phyloP scores from a whole-genome alignment of 2,797 vertebrate species.

The Mionectes olivaceus region DNA sequence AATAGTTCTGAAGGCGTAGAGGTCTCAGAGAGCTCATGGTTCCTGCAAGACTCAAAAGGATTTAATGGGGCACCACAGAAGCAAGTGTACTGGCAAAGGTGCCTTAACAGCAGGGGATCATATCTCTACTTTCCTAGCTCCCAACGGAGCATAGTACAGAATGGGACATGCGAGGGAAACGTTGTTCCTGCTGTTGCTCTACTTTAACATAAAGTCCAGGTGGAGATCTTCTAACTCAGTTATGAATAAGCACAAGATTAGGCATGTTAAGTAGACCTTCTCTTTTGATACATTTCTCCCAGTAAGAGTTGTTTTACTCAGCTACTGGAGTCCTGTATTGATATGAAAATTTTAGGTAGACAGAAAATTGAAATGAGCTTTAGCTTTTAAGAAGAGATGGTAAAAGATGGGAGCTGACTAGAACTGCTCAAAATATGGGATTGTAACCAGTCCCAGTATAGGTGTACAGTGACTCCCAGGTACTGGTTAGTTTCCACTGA shows the following conservation, averaged over 20 bases:
- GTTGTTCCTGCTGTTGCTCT: background rate
- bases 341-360: background rate
- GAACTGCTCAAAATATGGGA: background rate
- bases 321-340: background rate
- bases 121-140: background rate
- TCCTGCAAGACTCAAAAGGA: background rate
- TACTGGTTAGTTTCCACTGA: background rate
- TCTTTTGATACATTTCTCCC: background rate
- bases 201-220: background rate
- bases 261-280: background rate
- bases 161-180: background rate
- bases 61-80: background rate
- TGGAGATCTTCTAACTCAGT: background rate
- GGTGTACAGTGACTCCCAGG: background rate
- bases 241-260: background rate
- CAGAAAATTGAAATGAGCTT: background rate
- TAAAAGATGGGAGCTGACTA: background rate
- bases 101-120: background rate
- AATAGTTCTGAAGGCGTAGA: background rate
- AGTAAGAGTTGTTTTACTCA: background rate
- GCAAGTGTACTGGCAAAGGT: background rate
- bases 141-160: background rate
- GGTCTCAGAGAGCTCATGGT: accelerated
- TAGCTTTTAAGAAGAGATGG: background rate
- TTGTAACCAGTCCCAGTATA: background rate